Evolutionary conservation across 2,888 invertebrate genomes (phyloP), one percentile per base, ranked within the genome.

Genomic region (Andrena haemorrhoa): DNA sequence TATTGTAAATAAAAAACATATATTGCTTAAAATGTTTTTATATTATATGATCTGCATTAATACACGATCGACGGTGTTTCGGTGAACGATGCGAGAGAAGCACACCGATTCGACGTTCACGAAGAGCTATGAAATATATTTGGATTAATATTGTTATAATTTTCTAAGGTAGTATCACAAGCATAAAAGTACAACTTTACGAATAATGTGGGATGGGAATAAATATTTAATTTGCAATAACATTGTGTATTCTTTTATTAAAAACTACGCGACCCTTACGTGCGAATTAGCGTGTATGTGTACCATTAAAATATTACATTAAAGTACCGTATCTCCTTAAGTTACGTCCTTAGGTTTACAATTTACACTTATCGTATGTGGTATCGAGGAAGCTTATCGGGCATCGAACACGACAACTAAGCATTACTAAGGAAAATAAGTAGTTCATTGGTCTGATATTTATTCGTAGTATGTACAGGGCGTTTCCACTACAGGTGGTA

Each of bases 361-460:
- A 20, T 29, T n/a, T 41, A 58, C 26, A 60, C 41, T 47, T 53
- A 53, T 53, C 20, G 29, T 60, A 70, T 29, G 41, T 70, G 29
- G 8, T 26, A 41, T 26, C 2, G 10, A 41, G 12, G 2, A 26
- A 41, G 7, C 4, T 82, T 93, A 96, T 73, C 96, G 95, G 10
- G 97, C 98, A 95, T 98, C 98, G 91, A 98, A 98, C 7, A 98
- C 98, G 81, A 97, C 97, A 96, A 98, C 97, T 97, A 66, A 16
- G 35, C 49, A 49, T 16, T 71, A 91, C 95, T 95, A 95, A 95
- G 95, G 94, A 95, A 94, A 94, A 86, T 72, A 65, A 23, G 20
- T 53, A 56, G 10, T 3, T 49, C 2, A 12, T 31, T 61, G 12
- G 20, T 47, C 33, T 41, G 6, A 56, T 51, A 31, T 5, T 26